phyloP scores from a whole-genome alignment of 2,113 vertebrate genomes.

The Pagrus major region DNA sequence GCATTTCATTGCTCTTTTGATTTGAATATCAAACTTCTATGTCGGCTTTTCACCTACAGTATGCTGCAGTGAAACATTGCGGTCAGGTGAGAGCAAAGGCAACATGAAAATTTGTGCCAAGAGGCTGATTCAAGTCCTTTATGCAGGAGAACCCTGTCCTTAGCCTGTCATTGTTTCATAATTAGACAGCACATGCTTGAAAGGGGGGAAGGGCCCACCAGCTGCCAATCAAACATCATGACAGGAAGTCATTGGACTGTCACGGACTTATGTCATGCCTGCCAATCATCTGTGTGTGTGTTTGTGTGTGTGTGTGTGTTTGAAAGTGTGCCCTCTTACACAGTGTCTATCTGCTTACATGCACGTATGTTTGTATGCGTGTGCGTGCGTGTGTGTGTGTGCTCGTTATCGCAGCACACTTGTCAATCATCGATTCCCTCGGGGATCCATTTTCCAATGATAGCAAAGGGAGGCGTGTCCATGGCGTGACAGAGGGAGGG shows the following conservation, averaged over 20 bases:
- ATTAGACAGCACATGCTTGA: constrained; percentile 66
- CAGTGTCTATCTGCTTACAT: neutral
- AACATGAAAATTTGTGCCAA: neutral
- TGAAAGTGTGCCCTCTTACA: neutral
- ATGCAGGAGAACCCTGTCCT: constrained; percentile 1
- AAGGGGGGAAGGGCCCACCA: constrained; percentile 46
- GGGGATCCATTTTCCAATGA: constrained; percentile 47
- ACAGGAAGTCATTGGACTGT: constrained; percentile 80
- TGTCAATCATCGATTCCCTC: constrained; percentile 63
- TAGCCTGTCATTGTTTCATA: constrained; percentile 66
- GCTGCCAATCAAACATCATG: constrained; percentile 74
- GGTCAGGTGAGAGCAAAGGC: neutral
- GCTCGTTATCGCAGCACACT: constrained; percentile 30
- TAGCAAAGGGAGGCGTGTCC: constrained; percentile 57
- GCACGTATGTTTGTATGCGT: neutral
- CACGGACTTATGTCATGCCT: constrained; percentile 69
- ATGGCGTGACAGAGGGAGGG: constrained; percentile 24
- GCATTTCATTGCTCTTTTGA: neutral
- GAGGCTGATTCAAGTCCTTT: neutral
- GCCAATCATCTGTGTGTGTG: constrained; percentile 64
- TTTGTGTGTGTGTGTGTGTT: neutral
- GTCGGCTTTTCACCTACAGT: neutral
- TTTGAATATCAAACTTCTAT: neutral
- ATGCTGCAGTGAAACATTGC: neutral
- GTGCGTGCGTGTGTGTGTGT: neutral